Conservation (phyloP, 1,140 invertebrate species). For the honey bee (Apis mellifera) region DNA sequence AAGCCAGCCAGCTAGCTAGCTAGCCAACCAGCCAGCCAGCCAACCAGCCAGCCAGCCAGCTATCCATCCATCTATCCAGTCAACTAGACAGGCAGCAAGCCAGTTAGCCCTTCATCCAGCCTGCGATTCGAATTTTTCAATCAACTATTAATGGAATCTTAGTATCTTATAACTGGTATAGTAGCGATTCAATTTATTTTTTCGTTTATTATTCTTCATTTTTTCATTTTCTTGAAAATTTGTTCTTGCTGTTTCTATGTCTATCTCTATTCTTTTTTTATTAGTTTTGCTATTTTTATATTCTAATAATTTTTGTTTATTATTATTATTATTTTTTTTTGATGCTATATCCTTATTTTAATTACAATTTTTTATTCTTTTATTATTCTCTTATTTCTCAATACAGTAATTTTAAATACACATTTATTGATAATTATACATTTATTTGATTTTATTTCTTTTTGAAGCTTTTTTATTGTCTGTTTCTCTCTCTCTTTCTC, state of each 20-base stretch:
- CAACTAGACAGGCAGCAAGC: constrained; percentile 42
- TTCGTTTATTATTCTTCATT: neutral
- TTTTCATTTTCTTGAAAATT: neutral
- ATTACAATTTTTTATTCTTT: neutral
- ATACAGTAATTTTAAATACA: neutral
- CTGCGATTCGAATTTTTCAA: constrained; percentile 53
- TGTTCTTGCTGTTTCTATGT: neutral
- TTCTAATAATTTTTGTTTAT: neutral
- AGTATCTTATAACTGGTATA: constrained; percentile 39
- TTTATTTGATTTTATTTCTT: neutral
- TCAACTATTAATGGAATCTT: constrained; percentile 60
- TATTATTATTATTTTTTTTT: neutral
- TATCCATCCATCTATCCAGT: constrained; percentile 49
- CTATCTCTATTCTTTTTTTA: neutral
- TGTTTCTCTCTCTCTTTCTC: neutral
- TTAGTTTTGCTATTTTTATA: neutral
- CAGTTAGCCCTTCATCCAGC: constrained; percentile 37
- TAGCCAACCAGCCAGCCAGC: constrained; percentile 42
- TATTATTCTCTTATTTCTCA: neutral
- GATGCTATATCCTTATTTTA: neutral
- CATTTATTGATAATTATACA: neutral
- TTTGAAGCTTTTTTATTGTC: neutral
- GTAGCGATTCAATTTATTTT: constrained; percentile 4
- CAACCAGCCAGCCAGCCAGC: constrained; percentile 18
- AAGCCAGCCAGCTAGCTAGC: constrained; percentile 53